Evolutionary conservation across 1,140 invertebrate genomes (phyloP).

Genomic region (Nasonia vitripennis): DNA sequence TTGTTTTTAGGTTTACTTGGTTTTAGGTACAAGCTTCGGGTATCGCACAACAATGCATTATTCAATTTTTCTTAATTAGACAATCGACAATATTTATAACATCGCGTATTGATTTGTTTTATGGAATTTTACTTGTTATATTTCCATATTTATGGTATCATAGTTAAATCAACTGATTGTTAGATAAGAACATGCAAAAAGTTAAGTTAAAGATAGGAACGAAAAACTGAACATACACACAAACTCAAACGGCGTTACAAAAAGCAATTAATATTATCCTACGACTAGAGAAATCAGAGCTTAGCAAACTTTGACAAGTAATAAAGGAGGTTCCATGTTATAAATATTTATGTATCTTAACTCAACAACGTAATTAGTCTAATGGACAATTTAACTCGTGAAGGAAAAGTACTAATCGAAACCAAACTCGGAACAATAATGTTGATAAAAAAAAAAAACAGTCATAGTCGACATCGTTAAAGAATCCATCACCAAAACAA

Average conservation of each 20-base stretch:
- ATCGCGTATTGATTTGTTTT: neutral
- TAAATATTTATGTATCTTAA: slow-evolving; percentile 56
- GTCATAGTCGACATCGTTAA: slow-evolving; percentile 40
- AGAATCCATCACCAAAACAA: slow-evolving; percentile 65
- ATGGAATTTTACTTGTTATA: neutral
- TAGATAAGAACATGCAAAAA: neutral
- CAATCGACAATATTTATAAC: neutral
- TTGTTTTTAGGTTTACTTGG: slow-evolving; percentile 13
- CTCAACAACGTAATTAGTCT: slow-evolving; percentile 55
- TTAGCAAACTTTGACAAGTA: slow-evolving; percentile 74
- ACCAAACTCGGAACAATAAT: neutral
- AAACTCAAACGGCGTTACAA: neutral
- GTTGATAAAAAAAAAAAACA: neutral
- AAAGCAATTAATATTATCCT: slow-evolving; percentile 55
- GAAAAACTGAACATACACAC: slow-evolving; percentile 31
- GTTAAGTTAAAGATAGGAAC: neutral
- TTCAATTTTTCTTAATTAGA: slow-evolving; percentile 40
- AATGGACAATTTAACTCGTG: slow-evolving; percentile 53
- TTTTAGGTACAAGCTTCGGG: neutral
- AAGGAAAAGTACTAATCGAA: slow-evolving; percentile 10
- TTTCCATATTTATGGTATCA: neutral
- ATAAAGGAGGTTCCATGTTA: slow-evolving; percentile 73
- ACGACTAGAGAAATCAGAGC: slow-evolving; percentile 64
- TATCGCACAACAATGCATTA: slow-evolving; percentile 11
- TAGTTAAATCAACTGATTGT: neutral